Base-by-base conservation (phyloP, 2,113 vertebrate genomes). In the Megaptera novaeangliae region DNA sequence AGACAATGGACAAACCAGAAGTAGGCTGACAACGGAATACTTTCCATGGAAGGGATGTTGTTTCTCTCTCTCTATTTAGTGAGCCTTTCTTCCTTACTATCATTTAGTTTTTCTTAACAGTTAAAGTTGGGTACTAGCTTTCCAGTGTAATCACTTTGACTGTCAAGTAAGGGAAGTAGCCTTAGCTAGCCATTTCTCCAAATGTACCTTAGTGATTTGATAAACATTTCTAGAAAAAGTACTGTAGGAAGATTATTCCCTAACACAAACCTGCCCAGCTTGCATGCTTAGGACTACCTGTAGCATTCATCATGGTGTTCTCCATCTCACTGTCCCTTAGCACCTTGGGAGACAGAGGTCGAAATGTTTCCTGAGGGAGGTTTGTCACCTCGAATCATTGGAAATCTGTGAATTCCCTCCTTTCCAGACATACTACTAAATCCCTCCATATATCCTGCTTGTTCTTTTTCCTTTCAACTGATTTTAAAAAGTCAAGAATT, bases 21-120 rank as follows among this genome's bases (percentile, higher is more conserved):
- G 59, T 29, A 49, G n/a, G 10, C 69, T 72, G 27, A 49, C 59
- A 91, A 64, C 15, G 66, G 14, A 74, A 46, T 61, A 72, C 31
- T 68, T 83, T 39, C 44, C 44, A 59, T 14, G 0, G 1, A 5
- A 12, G 1, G 5, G 13, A 14, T 78, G n/a, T 69, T 39, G 11
- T 89, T 69, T 69, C 44, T 82, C 41, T 84, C 9, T 66, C 1
- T 83, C 17, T 88, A 46, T 64, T 87, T 93, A 77, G 31, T 74
- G 41, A 94, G 4, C 34, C 17, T 66, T 85, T 52, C 46, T 64
- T 75, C 27, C 46, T 86, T 12, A 7, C 25, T 46, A 36, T n/a
- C 6, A 27, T 95, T 74, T 93, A 36, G 68, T 87, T 85, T 88
- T 94, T 41, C 36, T 91, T 94, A 82, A 63, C 77, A 77, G 10